Evolutionary conservation across 2,113 vertebrate genomes (phyloP).

Genomic region (Polypterus senegalus): DNA sequence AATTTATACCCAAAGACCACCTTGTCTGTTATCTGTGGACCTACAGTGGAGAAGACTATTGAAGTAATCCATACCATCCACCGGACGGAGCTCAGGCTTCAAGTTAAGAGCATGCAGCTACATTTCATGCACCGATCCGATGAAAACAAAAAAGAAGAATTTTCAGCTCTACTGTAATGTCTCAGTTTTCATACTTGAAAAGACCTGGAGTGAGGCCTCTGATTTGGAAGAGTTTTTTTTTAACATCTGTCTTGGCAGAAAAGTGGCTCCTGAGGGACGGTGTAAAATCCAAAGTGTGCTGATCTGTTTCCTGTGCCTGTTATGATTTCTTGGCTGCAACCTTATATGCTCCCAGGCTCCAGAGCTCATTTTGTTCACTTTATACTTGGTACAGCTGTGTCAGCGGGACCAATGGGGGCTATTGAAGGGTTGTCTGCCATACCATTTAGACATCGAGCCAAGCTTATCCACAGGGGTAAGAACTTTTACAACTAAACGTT

Average conservation of each 20-base stretch:
- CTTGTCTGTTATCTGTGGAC: too few relatives aligned
- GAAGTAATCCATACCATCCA: not conserved
- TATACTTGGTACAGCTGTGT: constrained; percentile 59
- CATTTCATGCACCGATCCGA: constrained; percentile 3
- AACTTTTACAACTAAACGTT: too few relatives aligned
- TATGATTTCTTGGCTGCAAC: constrained; percentile 73
- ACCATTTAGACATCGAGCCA: constrained; percentile 3
- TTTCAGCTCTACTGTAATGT: not conserved
- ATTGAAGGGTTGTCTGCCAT: constrained; percentile 19
- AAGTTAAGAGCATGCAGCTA: constrained; percentile 28
- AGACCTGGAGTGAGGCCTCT: constrained; percentile 7
- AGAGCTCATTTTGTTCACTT: constrained; percentile 29
- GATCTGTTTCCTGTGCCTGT: constrained; percentile 86
- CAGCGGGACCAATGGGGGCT: constrained; percentile 50
- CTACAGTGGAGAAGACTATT: too few relatives aligned
- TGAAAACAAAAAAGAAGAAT: not conserved
- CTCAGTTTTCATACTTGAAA: constrained; percentile 9
- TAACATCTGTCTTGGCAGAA: constrained; percentile 52
- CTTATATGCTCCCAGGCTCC: constrained; percentile 44
- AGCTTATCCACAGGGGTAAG: too few relatives aligned
- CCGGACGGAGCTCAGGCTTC: constrained; percentile 20
- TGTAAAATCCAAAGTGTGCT: constrained; percentile 59
- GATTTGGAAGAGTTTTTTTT: constrained; percentile 17
- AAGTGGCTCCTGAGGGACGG: constrained; percentile 38
- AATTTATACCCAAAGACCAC: too few relatives aligned